Conservation (phyloP, 2,797 vertebrate species). For the Xiphophorus birchmanni region DNA sequence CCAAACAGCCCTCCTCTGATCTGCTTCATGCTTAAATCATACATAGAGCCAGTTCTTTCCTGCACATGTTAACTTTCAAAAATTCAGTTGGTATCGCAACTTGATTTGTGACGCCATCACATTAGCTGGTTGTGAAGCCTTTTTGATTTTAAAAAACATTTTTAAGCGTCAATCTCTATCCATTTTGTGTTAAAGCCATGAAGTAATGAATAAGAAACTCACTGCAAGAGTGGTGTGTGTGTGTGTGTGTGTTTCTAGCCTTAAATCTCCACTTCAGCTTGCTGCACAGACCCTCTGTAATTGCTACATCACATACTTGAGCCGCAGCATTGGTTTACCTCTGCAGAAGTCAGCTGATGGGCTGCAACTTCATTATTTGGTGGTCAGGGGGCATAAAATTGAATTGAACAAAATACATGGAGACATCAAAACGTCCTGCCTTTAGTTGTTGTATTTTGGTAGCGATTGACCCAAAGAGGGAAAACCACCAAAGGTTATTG, state of each 20-base stretch:
- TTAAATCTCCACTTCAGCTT: not conserved
- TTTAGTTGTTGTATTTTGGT: not conserved
- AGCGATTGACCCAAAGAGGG: not conserved
- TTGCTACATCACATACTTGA: not conserved
- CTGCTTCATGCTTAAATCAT: not conserved
- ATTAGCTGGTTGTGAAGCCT: not conserved
- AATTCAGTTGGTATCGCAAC: no score
- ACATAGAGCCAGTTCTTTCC: not conserved
- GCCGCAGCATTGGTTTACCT: not conserved
- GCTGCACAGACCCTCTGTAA: not conserved
- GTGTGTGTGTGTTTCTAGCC: not conserved
- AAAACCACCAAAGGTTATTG: not conserved
- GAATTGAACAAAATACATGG: not conserved
- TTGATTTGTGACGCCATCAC: no score
- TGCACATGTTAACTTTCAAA: no score
- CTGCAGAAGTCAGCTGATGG: not conserved
- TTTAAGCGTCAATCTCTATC: not conserved
- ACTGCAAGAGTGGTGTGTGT: no score
- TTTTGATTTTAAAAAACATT: not conserved
- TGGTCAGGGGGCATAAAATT: not conserved
- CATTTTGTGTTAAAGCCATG: not conserved
- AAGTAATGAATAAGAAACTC: not conserved
- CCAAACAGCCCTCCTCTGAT: not conserved
- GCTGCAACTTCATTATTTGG: not conserved
- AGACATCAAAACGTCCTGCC: not conserved